Conservation (phyloP, 2,888 invertebrate species). For the Pyrrhia umbra region DNA sequence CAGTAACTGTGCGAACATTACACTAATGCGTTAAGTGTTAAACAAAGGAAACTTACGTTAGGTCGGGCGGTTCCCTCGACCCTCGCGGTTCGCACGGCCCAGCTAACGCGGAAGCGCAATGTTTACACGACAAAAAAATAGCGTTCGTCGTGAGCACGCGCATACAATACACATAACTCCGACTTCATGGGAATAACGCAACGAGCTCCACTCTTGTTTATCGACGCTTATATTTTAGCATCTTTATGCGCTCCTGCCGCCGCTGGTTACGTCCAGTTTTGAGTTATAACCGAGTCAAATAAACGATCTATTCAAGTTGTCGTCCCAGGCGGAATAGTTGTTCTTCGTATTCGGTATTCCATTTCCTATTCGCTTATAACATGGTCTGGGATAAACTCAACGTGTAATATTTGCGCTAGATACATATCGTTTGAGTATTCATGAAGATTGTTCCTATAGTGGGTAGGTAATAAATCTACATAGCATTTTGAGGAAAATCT, state of each 20-base stretch:
- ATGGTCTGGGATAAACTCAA: constrained; percentile 46
- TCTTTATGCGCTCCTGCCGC: constrained; percentile 47
- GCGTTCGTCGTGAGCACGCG: constrained; percentile 72
- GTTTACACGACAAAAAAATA: constrained; percentile 81
- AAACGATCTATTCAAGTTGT: constrained; percentile 52
- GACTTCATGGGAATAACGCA: constrained; percentile 72
- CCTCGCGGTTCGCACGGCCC: constrained; percentile 85
- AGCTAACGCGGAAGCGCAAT: constrained; percentile 80
- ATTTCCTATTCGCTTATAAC: constrained; percentile 42
- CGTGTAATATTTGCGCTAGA: constrained; percentile 43
- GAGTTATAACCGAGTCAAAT: constrained; percentile 55
- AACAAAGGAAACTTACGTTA: constrained; percentile 84
- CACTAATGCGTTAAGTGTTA: constrained; percentile 75
- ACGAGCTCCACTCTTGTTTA: constrained; percentile 51
- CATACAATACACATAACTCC: constrained; percentile 74
- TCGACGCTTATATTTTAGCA: constrained; percentile 57
- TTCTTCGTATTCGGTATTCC: constrained; percentile 44
- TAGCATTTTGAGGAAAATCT: constrained; percentile 45
- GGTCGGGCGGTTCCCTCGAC: constrained; percentile 81
- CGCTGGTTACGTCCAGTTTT: constrained; percentile 48
- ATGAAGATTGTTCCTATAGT: constrained; percentile 35
- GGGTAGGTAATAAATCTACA: constrained; percentile 42
- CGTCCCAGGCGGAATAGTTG: constrained; percentile 35
- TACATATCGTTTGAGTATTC: constrained; percentile 45
- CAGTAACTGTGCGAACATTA: constrained; percentile 65